These are phyloP conservation scores for Ecliptopera silaceata DNA, from an alignment of 2,888 invertebrate species.

Conservation along the genomic window DNA sequence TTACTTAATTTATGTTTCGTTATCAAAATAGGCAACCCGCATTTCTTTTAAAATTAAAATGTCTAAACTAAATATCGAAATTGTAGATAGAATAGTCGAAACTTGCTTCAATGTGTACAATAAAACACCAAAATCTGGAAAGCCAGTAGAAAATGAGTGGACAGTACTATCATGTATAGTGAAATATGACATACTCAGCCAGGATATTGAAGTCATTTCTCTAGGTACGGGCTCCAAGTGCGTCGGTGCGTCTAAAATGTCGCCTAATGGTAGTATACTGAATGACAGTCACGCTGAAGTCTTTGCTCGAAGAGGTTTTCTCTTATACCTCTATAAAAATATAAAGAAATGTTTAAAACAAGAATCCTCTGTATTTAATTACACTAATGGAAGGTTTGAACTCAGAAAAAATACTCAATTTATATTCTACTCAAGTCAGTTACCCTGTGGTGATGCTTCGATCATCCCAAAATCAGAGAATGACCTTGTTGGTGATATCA, in stretches of 20 bases:
- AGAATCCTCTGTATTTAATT: constrained; percentile 58
- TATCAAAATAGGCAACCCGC: too few species aligned
- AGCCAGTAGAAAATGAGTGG: constrained; percentile 91
- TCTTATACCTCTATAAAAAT: constrained; percentile 89
- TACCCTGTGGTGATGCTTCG: constrained; percentile 97
- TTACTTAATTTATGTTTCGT: too few species aligned
- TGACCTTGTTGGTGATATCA: constrained; percentile 57
- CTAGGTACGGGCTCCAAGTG: constrained; percentile 97
- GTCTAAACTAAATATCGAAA: constrained; percentile 42
- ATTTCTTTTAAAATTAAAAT: constrained; percentile 43
- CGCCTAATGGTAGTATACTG: constrained; percentile 86
- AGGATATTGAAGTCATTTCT: constrained; percentile 85
- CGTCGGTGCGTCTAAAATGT: constrained; percentile 88
- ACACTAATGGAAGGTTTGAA: constrained; percentile 60
- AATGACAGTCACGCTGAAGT: constrained; percentile 98
- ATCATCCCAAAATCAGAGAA: constrained; percentile 85
- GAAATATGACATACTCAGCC: constrained; percentile 63
- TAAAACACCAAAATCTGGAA: constrained; percentile 89
- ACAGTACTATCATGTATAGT: constrained; percentile 91
- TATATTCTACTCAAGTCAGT: constrained; percentile 93
- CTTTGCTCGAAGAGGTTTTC: constrained; percentile 90
- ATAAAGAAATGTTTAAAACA: constrained; percentile 66
- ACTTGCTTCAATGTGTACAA: constrained; percentile 84
- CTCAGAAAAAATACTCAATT: constrained; percentile 85
- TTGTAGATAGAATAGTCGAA: constrained; percentile 80